Evolutionary conservation across 1,140 invertebrate species (phyloP), one percentile per base, ranked within the genome.

Genomic region (Druon quercuslanigerum): DNA sequence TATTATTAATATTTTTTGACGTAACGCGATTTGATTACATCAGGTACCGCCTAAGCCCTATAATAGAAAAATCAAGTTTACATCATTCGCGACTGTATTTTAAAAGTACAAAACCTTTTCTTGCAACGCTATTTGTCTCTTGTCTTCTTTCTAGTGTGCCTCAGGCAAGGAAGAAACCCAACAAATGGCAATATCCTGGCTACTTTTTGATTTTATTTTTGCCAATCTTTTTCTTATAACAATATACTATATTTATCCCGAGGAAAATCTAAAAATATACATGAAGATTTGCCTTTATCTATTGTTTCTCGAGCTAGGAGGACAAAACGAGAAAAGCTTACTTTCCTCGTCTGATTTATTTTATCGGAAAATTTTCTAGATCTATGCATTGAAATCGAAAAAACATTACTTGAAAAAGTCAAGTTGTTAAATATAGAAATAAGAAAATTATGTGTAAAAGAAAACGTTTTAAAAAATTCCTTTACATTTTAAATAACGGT

Each of bases 111-210:
- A 73, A 74, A 72, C 52, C 52, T 46, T 74, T 71, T 73, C 72
- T 76, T 71, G 66, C 72, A 73, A 77, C 75, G 77, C 75, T 80
- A 73, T 80, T 80, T 80, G 74, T 79, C 51, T 25, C 50, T 20
- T 66, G 78, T 74, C 75, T 73, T 76, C 46, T 79, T 20, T 19
- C 70, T 12, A 13, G 6, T 14, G 17, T 4, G 70, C 33, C 72
- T 2, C 33, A n/a, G 60, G 60, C 60, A 66, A 25, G 14, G 40
- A 5, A 8, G 12, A 6, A 66, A 66, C 5, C 33, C 13, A 13
- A 13, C 60, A 66, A 46, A 11, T 46, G 40, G 33, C 33, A 66
- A 66, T 66, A 66, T 66, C 60, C 25, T 40, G 25, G 6, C 60
- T 66, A 66, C 25, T 40, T 66, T 66, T 16, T 16, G 60, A 66